phyloP scores from a whole-genome alignment of 2,113 vertebrate species.

The Spilogale gracilis region DNA sequence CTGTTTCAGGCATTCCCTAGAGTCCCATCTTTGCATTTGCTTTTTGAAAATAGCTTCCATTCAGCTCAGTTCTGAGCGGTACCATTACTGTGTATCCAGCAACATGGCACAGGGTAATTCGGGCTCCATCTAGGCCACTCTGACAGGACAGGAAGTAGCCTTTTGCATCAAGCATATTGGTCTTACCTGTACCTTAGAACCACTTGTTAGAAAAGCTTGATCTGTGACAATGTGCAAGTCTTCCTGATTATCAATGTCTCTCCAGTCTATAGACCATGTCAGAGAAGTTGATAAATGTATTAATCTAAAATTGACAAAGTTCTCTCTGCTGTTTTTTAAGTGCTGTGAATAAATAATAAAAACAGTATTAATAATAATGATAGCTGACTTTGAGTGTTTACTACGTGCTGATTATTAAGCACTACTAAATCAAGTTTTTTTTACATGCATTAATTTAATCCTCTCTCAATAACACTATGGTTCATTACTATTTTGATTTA shows the following conservation, averaged over 20 bases:
- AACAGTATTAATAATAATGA: conserved; percentile 47
- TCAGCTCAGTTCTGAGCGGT: background rate
- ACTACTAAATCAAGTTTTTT: conserved; percentile 2
- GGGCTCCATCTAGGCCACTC: background rate
- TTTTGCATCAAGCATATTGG: background rate
- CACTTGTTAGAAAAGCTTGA: background rate
- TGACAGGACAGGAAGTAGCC: background rate
- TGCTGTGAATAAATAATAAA: conserved; percentile 37
- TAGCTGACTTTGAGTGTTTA: conserved; percentile 12
- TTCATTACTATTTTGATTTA: conserved; percentile 36
- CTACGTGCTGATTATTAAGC: conserved; percentile 15
- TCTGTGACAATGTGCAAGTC: background rate
- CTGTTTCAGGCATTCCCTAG: background rate
- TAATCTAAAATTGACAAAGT: conserved; percentile 25
- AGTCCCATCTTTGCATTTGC: background rate
- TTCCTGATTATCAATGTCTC: conserved; percentile 16
- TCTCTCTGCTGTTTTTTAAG: conserved; percentile 49
- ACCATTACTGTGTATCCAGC: background rate
- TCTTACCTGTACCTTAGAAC: background rate
- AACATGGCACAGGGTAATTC: conserved; percentile 15
- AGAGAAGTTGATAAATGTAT: conserved; percentile 20
- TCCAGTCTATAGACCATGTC: background rate
- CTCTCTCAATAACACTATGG: conserved; percentile 17
- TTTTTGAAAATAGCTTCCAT: conserved; percentile 49
- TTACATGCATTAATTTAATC: conserved; percentile 48